Conservation (phyloP, 2,113 vertebrate genomes). For the Typhlomys cinereus region DNA sequence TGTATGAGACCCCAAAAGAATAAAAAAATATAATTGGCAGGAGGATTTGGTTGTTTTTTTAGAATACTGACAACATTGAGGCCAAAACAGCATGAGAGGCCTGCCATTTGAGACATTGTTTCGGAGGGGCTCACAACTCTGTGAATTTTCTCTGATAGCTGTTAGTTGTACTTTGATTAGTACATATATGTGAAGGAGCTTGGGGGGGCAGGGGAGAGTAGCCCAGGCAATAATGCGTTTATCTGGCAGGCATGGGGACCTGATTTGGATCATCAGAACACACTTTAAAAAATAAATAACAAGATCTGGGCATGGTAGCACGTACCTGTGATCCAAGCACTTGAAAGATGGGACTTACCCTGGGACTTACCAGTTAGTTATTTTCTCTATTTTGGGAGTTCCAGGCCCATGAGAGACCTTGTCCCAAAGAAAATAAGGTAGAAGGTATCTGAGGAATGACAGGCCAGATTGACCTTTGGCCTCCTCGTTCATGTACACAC, state of each 20-base stretch:
- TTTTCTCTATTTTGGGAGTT: too few relatives aligned
- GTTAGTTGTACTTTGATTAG: neutral
- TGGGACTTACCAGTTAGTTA: neutral
- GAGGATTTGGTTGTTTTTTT: neutral
- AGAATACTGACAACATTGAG: neutral
- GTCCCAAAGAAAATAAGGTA: neutral
- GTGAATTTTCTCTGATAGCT: neutral
- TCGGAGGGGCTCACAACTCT: neutral
- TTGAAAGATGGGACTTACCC: neutral
- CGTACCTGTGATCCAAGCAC: neutral
- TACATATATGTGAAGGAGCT: too few relatives aligned
- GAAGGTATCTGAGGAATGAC: neutral
- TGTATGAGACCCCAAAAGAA: too few relatives aligned
- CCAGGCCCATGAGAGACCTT: neutral
- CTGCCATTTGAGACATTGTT: neutral
- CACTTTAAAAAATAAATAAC: too few relatives aligned
- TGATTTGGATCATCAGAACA: neutral
- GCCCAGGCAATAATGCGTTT: neutral
- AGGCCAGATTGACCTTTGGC: neutral
- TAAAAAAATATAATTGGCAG: slow-evolving; percentile 15
- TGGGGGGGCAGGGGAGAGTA: neutral
- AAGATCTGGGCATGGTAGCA: neutral
- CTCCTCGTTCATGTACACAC: neutral
- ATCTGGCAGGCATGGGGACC: neutral
- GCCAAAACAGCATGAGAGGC: neutral